These are phyloP conservation scores for Oreochromis niloticus DNA, from an alignment of 2,113 vertebrate species.

Conservation along the genomic window DNA sequence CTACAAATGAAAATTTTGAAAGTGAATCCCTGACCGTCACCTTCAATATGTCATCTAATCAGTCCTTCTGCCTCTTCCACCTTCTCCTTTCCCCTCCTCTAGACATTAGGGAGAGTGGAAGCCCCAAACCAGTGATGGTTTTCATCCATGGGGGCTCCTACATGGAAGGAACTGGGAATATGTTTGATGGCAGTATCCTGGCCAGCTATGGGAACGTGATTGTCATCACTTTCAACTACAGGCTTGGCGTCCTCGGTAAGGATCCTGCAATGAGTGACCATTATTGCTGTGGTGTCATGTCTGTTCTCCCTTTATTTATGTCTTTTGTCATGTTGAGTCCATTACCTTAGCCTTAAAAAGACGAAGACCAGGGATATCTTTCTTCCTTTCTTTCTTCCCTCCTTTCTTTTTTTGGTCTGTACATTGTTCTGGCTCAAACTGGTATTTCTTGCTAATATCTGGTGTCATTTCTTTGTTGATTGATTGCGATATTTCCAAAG, in stretches of 20 bases:
- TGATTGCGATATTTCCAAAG: background rate
- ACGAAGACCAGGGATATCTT: background rate
- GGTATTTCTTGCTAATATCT: background rate
- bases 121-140: conserved; percentile 98
- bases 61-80: conserved; percentile 68
- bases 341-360: background rate
- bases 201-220: conserved; percentile 99
- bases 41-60: conserved; percentile 71
- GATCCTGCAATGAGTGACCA: background rate
- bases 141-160: conserved; percentile 99
- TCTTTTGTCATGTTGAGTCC: background rate
- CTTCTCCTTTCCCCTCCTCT: conserved; percentile 62
- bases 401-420: background rate
- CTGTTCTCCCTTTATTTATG: background rate
- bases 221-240: conserved; percentile 98
- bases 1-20: conserved; percentile 27
- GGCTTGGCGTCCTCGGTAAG: conserved; percentile 98
- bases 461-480: background rate
- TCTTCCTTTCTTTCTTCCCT: background rate
- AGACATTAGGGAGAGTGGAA: conserved; percentile 99
- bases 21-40: conserved; percentile 47
- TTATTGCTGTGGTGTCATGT: background rate
- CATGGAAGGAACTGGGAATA: conserved; percentile 99
- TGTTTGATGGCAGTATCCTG: conserved; percentile 99
- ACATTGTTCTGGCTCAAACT: background rate